Evolutionary conservation across 2,113 vertebrate species (phyloP).

Genomic region (Falcunculus frontatus): DNA sequence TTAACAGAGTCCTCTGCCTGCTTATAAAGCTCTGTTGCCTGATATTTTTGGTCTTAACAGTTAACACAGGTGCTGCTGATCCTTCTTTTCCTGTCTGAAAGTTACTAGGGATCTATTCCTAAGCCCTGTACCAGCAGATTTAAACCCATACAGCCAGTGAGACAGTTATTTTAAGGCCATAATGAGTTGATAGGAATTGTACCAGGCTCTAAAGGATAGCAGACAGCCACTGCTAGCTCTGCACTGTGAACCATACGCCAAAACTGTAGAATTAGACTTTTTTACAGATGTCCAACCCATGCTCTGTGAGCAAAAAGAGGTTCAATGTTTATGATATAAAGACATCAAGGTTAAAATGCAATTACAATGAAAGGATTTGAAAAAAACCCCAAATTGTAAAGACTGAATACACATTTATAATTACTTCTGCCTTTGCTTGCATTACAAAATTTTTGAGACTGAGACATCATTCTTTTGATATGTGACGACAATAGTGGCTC

Average conservation of each 20-base stretch:
- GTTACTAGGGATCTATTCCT: not conserved
- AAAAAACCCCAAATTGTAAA: not conserved
- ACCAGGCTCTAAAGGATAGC: not conserved
- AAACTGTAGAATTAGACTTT: not conserved
- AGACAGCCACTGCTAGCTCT: not conserved
- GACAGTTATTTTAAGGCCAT: not conserved
- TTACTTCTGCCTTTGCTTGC: not conserved
- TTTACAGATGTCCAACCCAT: not conserved
- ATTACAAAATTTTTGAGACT: not conserved
- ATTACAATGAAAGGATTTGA: not conserved
- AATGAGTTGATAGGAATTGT: slow-evolving; percentile 8
- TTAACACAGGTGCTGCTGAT: not conserved
- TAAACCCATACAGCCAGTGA: not conserved
- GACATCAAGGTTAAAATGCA: not conserved
- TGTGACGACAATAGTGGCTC: not conserved
- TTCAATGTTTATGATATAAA: slow-evolving; percentile 6
- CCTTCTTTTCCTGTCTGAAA: not conserved
- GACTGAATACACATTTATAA: not conserved
- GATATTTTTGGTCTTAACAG: not conserved
- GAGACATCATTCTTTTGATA: not conserved
- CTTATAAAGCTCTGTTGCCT: not conserved
- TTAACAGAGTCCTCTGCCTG: not conserved
- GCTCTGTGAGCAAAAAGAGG: not conserved
- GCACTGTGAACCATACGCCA: not conserved
- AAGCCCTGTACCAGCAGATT: not conserved